Evolutionary conservation across 2,797 vertebrate genomes (phyloP), one percentile per base, ranked within the genome.

Genomic region (Protosalanx chinensis): DNA sequence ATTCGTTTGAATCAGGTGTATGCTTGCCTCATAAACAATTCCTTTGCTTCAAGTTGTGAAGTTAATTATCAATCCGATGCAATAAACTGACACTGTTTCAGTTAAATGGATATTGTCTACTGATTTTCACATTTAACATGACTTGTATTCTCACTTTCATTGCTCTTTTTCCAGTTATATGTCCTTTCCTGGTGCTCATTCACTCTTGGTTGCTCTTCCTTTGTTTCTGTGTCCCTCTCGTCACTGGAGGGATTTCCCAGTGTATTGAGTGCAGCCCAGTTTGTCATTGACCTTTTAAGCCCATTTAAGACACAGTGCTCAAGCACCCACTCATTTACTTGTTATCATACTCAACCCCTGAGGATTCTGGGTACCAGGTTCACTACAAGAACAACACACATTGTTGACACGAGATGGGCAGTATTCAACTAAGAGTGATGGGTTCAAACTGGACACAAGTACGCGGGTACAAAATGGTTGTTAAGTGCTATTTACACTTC

Each of bases 281-380:
- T 72, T 67, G 76, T 80, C 78, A 72, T 64, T 18, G 68, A 75
- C 72, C 75, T 73, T 66, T 68, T 73, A 69, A 63, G 68, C 53
- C 63, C 27, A 65, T 87, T 80, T 67, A 75, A 79, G 69, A 82
- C 74, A 73, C 74, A 74, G 20, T 60, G 51, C 37, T 59, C 41
- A 27, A 18, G 18, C 56, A 72, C 18, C 62, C 6, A 46, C 29
- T 72, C 74, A 71, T 75, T 75, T 81, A 72, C 35, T 74, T 73
- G 67, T 49, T 76, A 67, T 62, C 37, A 63, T 8, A n/a, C 59
- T 67, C 46, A 65, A 53, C 61, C 30, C 56, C 12, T 5, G 29
- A 33, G 33, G 16, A 71, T 62, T 57, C 56, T 57, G 67, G 73
- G 46, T 63, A 57, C 66, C 56, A 37, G 63, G 35, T 53, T n/a